A percentile compares a stretch with the other conserved stretches of the same genome.
These are phyloP conservation scores for Catharus ustulatus DNA, from an alignment of 2,797 vertebrate species.

Conservation along the genomic window DNA sequence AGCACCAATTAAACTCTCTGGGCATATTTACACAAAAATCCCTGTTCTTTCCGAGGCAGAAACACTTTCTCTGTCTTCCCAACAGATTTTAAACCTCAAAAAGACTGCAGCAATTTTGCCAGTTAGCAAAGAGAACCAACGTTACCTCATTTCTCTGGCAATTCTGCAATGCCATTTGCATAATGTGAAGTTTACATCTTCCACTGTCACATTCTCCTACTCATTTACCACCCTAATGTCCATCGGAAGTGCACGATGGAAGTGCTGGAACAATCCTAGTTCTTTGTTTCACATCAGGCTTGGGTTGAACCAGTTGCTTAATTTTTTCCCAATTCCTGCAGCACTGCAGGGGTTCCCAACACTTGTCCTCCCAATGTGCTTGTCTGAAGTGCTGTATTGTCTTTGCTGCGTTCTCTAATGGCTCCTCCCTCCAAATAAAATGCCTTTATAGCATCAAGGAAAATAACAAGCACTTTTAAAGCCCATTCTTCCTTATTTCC, in stretches of 20 bases:
- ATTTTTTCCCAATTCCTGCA: conserved; percentile 25
- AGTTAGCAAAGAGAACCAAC: neutral
- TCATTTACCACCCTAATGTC: neutral
- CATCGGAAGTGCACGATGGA: neutral
- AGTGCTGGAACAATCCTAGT: neutral
- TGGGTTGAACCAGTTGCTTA: conserved; percentile 17
- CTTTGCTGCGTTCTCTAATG: neutral
- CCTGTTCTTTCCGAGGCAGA: neutral
- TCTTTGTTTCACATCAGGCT: neutral
- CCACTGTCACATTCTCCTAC: neutral
- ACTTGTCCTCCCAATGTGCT: neutral
- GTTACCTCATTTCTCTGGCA: neutral
- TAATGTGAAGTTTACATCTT: conserved; percentile 11
- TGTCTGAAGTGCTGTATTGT: neutral
- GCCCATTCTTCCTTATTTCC: neutral
- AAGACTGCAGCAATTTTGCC: conserved; percentile 2
- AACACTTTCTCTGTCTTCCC: neutral
- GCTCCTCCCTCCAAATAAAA: neutral
- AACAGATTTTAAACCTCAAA: neutral
- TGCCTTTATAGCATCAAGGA: neutral
- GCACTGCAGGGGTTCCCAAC: neutral
- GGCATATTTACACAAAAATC: neutral
- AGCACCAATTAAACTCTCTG: neutral
- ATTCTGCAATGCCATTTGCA: conserved; percentile 12
- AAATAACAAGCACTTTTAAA: neutral